phyloP scores from a whole-genome alignment of 2,113 vertebrate genomes.

The Hemichromis elongatus region DNA sequence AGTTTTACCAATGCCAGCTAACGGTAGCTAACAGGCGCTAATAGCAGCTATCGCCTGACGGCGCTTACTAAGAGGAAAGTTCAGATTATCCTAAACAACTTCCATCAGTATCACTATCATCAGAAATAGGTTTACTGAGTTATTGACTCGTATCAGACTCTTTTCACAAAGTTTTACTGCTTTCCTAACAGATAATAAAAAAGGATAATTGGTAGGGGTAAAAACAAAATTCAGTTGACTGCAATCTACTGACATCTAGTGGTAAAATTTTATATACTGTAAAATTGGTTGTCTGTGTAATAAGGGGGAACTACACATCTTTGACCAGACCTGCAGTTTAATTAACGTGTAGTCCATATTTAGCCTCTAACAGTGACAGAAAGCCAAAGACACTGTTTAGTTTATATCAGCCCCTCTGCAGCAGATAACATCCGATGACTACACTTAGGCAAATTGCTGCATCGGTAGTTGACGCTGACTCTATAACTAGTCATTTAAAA shows the following conservation, averaged over 20 bases:
- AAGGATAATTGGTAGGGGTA: background rate
- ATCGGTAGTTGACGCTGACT: background rate
- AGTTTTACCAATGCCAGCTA: background rate
- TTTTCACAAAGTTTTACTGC: background rate
- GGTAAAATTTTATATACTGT: background rate
- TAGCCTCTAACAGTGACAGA: background rate
- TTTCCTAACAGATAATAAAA: background rate
- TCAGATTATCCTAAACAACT: background rate
- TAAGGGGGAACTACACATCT: background rate
- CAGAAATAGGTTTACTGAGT: background rate
- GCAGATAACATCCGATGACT: constrained; percentile 12
- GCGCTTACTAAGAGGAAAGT: background rate
- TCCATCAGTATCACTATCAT: background rate
- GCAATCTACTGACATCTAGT: background rate
- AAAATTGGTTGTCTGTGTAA: background rate
- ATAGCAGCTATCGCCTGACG: background rate
- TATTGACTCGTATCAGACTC: background rate
- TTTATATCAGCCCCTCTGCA: background rate
- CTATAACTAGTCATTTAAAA: background rate
- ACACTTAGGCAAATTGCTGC: background rate
- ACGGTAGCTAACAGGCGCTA: background rate
- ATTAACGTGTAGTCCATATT: background rate
- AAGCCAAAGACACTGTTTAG: background rate
- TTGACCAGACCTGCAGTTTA: background rate
- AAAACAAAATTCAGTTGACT: background rate